Base-by-base conservation (phyloP, 2,888 invertebrate genomes). In the Ypsolopha scabrella region DNA sequence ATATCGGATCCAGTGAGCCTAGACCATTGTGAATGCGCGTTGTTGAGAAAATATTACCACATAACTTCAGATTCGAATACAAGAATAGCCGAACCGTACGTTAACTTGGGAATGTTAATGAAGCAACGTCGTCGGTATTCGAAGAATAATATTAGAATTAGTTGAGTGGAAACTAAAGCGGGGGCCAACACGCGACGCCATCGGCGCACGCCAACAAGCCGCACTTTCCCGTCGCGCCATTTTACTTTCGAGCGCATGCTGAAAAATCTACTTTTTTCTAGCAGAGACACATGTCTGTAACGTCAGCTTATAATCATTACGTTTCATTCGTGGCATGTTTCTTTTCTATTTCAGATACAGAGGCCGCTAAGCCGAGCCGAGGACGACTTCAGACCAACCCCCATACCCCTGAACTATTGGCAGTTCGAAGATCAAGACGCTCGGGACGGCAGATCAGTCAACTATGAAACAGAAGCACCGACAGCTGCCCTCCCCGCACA, bases 211-310 rank as follows among this genome's bases (percentile, higher is more conserved):
- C 74, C 65, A 74, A 57, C 65, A 58, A 58, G 57, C 58, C 65
- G 69, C 80, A 82, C 85, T 85, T 83, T 83, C 81, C 80, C 76
- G 58, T 68, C 60, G 52, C 59, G 63, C 60, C 75, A 75, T 83
- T 83, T 86, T 85, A 86, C 85, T 86, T 86, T 86, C 85, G 73
- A 81, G 79, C 79, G 83, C 82, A 78, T 68, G 72, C 69, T 72
- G 62, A 68, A 69, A 70, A 64, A 70, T 67, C 33, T 63, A 58
- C 67, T 68, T 73, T 24, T 74, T 70, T 68, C 51, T 58, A 52
- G 56, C 53, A 55, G 60, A 58, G 60, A 58, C 24, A 3, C 24
- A 24, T 24, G 24, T 3, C 41, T 58, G 55, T n/a, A 45, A 45
- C n/a, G 34, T n/a, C 53, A 51, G 57, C 47, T 55, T 55, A 54